Evolutionary conservation across 2,888 invertebrate genomes (phyloP), one percentile per base, ranked within the genome.

Genomic region (Tipula unca): DNA sequence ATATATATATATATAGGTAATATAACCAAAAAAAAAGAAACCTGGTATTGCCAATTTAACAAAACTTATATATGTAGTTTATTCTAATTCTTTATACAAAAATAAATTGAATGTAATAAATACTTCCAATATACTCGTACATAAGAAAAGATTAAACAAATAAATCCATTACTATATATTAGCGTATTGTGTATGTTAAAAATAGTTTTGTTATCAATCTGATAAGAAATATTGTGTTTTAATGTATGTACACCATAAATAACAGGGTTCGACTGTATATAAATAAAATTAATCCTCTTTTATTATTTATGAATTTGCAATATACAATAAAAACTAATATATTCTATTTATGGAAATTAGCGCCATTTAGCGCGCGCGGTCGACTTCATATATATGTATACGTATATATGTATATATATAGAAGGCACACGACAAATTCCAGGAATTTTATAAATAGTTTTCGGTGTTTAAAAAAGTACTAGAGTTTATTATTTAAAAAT

Each of bases 221-320:
- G 69, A 69, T 69, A 69, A 69, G 69, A 20, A 25, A 69, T 69
- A 69, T 69, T n/a, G n/a, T n/a, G n/a, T n/a, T n/a, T 25, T 25
- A 69, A 10, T 69, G 25, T 32, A 32, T 69, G 69, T 25, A 54
- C 8, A 0, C 1, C 48, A 10, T 48, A 48, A 6, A n/a, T 48
- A 48, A 48, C 3, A 48, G 3, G 69, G 69, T 25, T 69, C 69
- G 25, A 69, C 69, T 69, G 69, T 69, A 69, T 69, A n/a, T n/a
- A n/a, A n/a, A n/a, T n/a, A 48, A 48, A 48, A 48, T n/a, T 69
- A 69, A 69, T 69, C 69, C 69, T 69, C 69, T 69, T 48, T 48
- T 20, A 48, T 48, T 48, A 48, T 48, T 48, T 48, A 48, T 17
- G 17, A 17, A 48, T 48, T 17, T 48, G n/a, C n/a, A 17, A 17